Base-by-base conservation (phyloP, 2,113 vertebrate species). In the Larimichthys crocea region DNA sequence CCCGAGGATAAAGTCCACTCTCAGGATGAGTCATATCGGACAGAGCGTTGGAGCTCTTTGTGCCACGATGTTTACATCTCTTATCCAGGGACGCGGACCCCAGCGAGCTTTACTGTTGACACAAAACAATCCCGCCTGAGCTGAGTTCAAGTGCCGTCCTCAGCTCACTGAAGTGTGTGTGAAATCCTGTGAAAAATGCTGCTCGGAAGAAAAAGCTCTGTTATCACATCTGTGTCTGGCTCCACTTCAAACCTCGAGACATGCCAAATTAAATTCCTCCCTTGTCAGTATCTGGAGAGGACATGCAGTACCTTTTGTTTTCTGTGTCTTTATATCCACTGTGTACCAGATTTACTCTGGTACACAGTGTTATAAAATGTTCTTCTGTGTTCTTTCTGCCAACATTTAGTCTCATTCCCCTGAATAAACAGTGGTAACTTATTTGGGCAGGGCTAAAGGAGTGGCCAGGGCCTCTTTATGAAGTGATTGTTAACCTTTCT, bases 21-120 rank as follows among this genome's bases (percentile, higher is more conserved):
- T 53, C 50, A 9, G 62, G 67, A 66, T 77, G 82, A 83, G 42
- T 73, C 84, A 71, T 16, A 14, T 59, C 42, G 46, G 26, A 20
- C 3, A 35, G n/a, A 73, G 53, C 2, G 46, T 35, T 10, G 9
- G 62, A 66, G 74, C 60, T 88, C 75, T 90, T 87, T 87, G 80
- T 77, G 60, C 2, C 11, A n/a, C 46, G 20, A 56, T 91, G 75
- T 91, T 73, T 87, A 42, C 70, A 17, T 76, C 80, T 79, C 80
- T 72, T 66, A 22, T 78, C 53, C 35, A 60, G 26, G 56, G 46
- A 76, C 22, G 6, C 16, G 24, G 70, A 75, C 74, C 61, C 68
- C 62, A 8, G 59, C 63, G 19, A 71, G 69, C 61, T 74, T 65
- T 2, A 26, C 22, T 20, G 17, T 22, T 67, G 69, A 83, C 77